Evolutionary conservation across 2,113 vertebrate genomes (phyloP), one percentile per base, ranked within the genome.

Genomic region (Tachycineta bicolor): DNA sequence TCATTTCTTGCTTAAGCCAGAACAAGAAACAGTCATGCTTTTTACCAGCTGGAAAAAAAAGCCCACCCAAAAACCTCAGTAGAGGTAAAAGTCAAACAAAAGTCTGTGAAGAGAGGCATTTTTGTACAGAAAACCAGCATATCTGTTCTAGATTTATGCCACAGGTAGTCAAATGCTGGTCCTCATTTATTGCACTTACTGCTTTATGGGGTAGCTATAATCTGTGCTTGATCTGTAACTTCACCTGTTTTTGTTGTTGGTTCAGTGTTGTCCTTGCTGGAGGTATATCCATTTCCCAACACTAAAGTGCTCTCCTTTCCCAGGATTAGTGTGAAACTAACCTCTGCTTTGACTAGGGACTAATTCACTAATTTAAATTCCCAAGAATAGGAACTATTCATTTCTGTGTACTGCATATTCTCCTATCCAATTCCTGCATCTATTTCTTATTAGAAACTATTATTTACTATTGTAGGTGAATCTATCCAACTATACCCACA

Each of bases 91-190:
- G 14, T 67, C 47, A 60, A 81, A 64, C 28, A 53, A 15, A n/a
- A n/a, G n/a, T n/a, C 18, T 58, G 56, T 79, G 18, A 76, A 76
- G 33, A 22, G 34, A 79, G 21, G 8, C 19, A 23, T 58, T 85
- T 93, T 76, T 50, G 14, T 52, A 65, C 21, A 43, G n/a, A 82
- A 87, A 83, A 59, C 0, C 31, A 83, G 3, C 25, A 77, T 24
- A 25, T 43, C 22, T 82, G 53, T 52, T 62, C 87, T 67, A 60
- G 49, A 73, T 82, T 96, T 87, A 89, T 91, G 58, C 49, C 37
- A 20, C 3, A 6, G 26, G 6, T 29, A 50, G n/a, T 88, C 25
- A 67, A 55, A 70, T 70, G 47, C 29, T 44, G 64, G 39, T 46
- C 6, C 11, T 33, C 13, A n/a, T 11, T 87, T 65, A 62, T 9